phyloP scores from a whole-genome alignment of 1,140 invertebrate species.

The Notospermus geniculatus region DNA sequence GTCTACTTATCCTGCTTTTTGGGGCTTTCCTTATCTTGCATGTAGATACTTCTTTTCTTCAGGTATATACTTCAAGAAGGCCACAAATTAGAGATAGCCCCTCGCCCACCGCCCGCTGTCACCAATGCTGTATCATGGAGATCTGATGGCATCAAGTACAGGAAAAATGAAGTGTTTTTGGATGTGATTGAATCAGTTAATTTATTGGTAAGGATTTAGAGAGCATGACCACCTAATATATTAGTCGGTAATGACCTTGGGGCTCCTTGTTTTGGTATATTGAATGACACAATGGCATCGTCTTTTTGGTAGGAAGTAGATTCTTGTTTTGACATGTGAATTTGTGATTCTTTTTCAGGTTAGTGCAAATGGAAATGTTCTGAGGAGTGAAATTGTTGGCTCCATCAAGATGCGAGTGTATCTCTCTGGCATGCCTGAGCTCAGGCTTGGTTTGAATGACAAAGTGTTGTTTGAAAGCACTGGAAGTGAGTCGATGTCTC shows the following conservation, averaged over 20 bases:
- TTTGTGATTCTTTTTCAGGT: slow-evolving; percentile 60
- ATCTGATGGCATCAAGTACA: slow-evolving; percentile 97
- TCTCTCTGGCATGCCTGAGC: slow-evolving; percentile 98
- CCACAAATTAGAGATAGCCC: slow-evolving; percentile 95
- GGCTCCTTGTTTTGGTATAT: too few species aligned
- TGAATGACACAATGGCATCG: too few species aligned
- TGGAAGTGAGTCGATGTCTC: slow-evolving; percentile 65
- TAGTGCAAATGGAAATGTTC: slow-evolving; percentile 96
- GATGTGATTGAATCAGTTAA: slow-evolving; percentile 99
- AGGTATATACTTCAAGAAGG: slow-evolving; percentile 90
- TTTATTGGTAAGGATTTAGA: slow-evolving; percentile 67
- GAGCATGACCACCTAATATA: too few species aligned
- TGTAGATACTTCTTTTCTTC: slow-evolving; percentile 15
- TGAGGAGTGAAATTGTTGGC: slow-evolving; percentile 97
- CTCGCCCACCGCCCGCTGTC: slow-evolving; percentile 96
- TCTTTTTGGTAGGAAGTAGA: background rate
- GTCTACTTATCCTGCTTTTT: background rate
- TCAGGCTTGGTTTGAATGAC: slow-evolving; percentile 96
- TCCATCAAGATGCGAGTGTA: slow-evolving; percentile 99
- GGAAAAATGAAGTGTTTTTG: slow-evolving; percentile 99
- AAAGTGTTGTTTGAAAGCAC: slow-evolving; percentile 99
- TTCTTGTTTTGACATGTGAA: background rate
- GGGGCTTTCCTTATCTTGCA: background rate
- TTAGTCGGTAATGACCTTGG: too few species aligned
- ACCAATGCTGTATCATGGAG: slow-evolving; percentile 99